Evolutionary conservation across 2,113 vertebrate species (phyloP), one percentile per base, ranked within the genome.

Genomic region (Cepphus grylle): DNA sequence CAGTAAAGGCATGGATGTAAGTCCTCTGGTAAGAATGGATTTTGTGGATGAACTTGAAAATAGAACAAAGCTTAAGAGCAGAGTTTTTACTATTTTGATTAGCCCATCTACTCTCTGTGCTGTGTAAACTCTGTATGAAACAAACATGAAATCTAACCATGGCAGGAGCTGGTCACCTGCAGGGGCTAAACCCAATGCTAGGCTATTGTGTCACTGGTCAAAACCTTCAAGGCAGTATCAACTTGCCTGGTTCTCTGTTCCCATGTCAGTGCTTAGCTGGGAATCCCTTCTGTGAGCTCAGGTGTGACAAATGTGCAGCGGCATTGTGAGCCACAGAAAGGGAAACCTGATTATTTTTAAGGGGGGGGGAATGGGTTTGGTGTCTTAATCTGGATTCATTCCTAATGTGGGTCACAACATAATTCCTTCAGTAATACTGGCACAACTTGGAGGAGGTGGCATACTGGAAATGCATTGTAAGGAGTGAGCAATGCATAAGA

Each of bases 341-440:
- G 16, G 50, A 53, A 40, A 62, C 32, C 7, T 88, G 10, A 9
- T 29, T 29, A 15, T 36, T 34, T 34, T 49, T 17, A 10, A 7
- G 10, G 1, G 6, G 26, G 6, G 6, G 1, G 6, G 40, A 65
- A 49, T 10, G 15, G 11, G 18, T 1, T 38, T 72, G 15, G 2
- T 72, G 5, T 56, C 13, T 13, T 55, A 11, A 42, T 90, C 43
- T 49, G 9, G 22, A 8, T 38, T 50, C 2, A 21, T 61, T 83
- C 11, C 36, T 81, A 27, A n/a, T 42, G 27, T 78, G 5, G 15
- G 10, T 45, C 21, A 25, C 15, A 13, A 30, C 22, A 21, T 29
- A 34, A 34, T 53, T 59, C 15, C 32, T 65, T 61, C 49, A 61
- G 63, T 40, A 59, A 5, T 12, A 36, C 8, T 67, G 52, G 21